A percentile compares a stretch with the other conserved stretches of the same genome.
Evolutionary conservation across 2,888 invertebrate species (phyloP).

Genomic region (Caenorhabditis imperialis): DNA sequence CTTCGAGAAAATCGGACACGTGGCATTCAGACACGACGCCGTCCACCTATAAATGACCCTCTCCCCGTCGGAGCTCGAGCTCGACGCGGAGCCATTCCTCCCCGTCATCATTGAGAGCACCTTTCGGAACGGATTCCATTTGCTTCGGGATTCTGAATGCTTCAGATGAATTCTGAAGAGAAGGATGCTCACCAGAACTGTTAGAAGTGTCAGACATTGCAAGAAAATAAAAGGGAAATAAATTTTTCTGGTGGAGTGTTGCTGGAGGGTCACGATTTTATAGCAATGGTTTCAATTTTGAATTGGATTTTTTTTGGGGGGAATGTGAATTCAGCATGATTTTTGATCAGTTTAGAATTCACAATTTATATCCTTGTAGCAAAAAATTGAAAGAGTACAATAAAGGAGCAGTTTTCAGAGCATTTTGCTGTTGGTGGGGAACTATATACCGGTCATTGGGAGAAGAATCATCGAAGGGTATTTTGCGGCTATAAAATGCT

Average conservation of each 20-base stretch:
- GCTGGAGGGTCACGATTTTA: neutral
- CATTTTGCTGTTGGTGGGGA: too few relatives aligned
- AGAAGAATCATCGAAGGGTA: neutral
- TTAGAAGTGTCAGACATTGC: constrained; percentile 43
- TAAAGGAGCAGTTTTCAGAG: too few relatives aligned
- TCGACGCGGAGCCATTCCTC: neutral
- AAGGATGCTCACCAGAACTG: constrained; percentile 19
- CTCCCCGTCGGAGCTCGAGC: neutral
- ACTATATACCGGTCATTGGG: too few relatives aligned
- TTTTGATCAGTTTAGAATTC: too few relatives aligned
- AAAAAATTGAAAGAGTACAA: too few relatives aligned
- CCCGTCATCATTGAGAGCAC: constrained; percentile 28
- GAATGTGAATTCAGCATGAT: too few relatives aligned
- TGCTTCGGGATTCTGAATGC: constrained; percentile 31
- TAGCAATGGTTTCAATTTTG: too few relatives aligned
- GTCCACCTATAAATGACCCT: constrained; percentile 33
- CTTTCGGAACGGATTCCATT: constrained; percentile 33
- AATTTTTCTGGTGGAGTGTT: neutral
- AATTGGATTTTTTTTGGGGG: too few relatives aligned
- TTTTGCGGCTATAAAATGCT: constrained; percentile 6
- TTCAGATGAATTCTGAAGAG: too few relatives aligned
- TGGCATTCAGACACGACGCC: constrained; percentile 36
- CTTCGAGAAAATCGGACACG: constrained; percentile 43
- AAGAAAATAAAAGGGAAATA: constrained; percentile 8
- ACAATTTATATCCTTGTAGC: too few relatives aligned